Evolutionary conservation across 2,113 vertebrate genomes (phyloP), one percentile per base, ranked within the genome.

Genomic region (Sigmodon hispidus): DNA sequence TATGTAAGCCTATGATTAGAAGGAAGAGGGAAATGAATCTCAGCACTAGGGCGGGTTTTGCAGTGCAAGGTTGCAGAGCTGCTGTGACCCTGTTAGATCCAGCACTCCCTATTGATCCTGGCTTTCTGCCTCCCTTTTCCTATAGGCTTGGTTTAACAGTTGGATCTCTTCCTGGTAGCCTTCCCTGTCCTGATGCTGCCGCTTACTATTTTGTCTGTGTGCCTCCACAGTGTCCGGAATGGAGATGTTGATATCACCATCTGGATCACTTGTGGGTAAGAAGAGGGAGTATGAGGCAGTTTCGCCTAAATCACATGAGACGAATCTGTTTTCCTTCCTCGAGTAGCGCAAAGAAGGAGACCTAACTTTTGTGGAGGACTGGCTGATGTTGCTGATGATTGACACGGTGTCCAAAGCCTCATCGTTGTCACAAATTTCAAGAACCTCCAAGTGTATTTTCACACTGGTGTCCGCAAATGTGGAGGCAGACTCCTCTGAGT

Each of bases 211-310:
- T 97, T 98, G 99, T 92, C 99, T 98, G 69, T 99, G 99, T 3
- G 99, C 99, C 97, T 99, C 99, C 1, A 99, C 99, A 0, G 99
- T 99, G 98, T 99, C 99, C 0, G 99, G 99, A 92, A 99, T 99
- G n/a, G 99, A 99, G 97, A 99, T 99, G 97, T 99, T 99, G 94
- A 99, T 98, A 90, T 99, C 99, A 0, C 98, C 97, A 65, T 99
- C 98, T 0, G 99, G 99, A 92, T 99, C 99, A 96, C 98, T 98
- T 4, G 98, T 99, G 11, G 99, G 99, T 91, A 99, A 99, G 97
- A 99, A 98, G 97, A 99, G 98, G 0, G 99, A 99, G 97, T 99
- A 99, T 17, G 99, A 99, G 0, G 99, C 99, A 0, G 98, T 99
- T 97, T 99, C 99, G 0, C 99, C 99, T 96, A 99, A 97, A 94